These are phyloP conservation scores for Dysmachus trigonus DNA, from an alignment of 2,888 invertebrate genomes.

Conservation along the genomic window DNA sequence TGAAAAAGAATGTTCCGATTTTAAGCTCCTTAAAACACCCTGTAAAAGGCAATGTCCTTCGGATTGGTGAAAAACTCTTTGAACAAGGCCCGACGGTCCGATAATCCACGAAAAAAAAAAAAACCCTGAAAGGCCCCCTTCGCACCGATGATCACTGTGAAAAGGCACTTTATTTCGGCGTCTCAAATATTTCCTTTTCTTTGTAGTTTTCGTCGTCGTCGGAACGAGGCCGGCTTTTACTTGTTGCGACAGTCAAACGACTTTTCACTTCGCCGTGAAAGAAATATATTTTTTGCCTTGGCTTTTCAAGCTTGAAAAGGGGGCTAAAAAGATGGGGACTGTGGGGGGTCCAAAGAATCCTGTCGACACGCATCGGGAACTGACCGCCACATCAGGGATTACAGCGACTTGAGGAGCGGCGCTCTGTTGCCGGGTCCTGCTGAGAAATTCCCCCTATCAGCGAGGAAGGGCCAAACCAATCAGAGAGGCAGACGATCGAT, in stretches of 20 bases:
- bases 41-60: not conserved
- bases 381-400: not conserved
- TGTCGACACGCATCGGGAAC: not conserved
- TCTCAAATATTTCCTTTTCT: slow-evolving; percentile 1
- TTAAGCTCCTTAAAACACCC: slow-evolving; percentile 9
- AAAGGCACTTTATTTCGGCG: not conserved
- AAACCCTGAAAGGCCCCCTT: not conserved
- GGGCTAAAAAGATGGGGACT: not conserved
- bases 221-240: not conserved
- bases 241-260: slow-evolving; percentile 7
- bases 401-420: not conserved
- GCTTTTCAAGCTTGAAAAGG: not conserved
- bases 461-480: not conserved
- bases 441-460: not conserved
- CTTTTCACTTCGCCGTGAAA: not conserved
- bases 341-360: not conserved
- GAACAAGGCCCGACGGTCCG: not conserved
- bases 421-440: not conserved
- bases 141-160: not conserved
- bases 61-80: not conserved
- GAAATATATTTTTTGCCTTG: not conserved
- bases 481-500: not conserved
- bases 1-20: not conserved
- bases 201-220: not conserved
- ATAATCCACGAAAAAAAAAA: not conserved